Evolutionary conservation across 2,888 invertebrate genomes (phyloP), one percentile per base, ranked within the genome.

Genomic region (Parthenolecanium corni): DNA sequence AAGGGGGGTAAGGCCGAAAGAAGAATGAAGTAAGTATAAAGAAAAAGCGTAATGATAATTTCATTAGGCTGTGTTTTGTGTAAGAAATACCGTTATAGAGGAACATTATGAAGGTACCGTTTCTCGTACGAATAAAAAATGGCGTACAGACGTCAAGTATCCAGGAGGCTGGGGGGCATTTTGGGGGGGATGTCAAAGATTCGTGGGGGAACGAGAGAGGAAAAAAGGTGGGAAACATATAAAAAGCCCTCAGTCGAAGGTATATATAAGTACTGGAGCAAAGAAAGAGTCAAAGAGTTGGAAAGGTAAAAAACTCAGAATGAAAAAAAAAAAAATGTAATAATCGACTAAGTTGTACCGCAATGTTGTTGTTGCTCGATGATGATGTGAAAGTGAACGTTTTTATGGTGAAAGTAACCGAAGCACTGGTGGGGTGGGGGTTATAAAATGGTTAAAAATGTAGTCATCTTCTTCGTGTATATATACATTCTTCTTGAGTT

Each of bases 331-430:
- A 57, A 46, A 58, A 31, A 47, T 47, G 47, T 58, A 58, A 58
- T 58, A 47, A 58, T 58, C 56, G 58, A 58, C 47, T 47, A 49
- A 23, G 46, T 31, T 49, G 40, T 36, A 46, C 61, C 46, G 51
- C 49, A 58, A 58, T 58, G 47, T 49, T 58, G 47, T 58, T 49
- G 58, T 49, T 58, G 49, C 11, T 18, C 31, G 31, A 18, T 38
- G 49, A 21, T 36, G 61, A 61, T 61, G 61, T 61, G 61, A 61
- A 61, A 61, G 61, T 61, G 61, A 61, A 61, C 61, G 61, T 61
- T 61, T 61, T 51, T 51, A 51, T 21, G 51, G 61, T 61, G 61
- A 61, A 61, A 61, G 61, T 61, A 49, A 61, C 36, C 58, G 47
- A 46, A 47, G 38, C 46, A 12, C 36, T 25, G 46, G 57, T 47